A percentile compares a stretch with the other conserved stretches of the same genome.
Conservation (phyloP, 2,113 vertebrate genomes). For the Tragelaphus strepsiceros region DNA sequence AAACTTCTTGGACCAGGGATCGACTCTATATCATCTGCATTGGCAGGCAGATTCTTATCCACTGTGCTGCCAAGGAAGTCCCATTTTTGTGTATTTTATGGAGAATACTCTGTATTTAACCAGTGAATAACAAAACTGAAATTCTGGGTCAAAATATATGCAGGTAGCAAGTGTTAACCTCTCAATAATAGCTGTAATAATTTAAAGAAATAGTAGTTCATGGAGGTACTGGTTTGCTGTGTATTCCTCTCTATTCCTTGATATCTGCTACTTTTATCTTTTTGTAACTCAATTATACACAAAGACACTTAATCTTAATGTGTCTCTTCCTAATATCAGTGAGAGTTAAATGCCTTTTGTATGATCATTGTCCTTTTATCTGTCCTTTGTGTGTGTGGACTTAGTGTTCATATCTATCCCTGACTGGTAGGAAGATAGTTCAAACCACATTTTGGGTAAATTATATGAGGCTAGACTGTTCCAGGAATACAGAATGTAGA, state of each 20-base stretch:
- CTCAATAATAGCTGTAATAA: neutral
- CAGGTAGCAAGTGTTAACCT: neutral
- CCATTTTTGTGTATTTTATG: neutral
- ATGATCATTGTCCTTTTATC: neutral
- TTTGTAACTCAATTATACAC: neutral
- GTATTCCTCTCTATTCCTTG: neutral
- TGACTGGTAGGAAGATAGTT: neutral
- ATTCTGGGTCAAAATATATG: neutral
- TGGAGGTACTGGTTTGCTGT: neutral
- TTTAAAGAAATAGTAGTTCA: neutral
- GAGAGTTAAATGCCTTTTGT: neutral
- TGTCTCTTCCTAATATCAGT: neutral
- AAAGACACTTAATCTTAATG: neutral
- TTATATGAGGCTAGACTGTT: neutral
- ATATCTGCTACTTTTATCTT: neutral
- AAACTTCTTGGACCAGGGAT: neutral
- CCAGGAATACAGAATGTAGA: neutral
- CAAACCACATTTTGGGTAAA: neutral
- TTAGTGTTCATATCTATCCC: neutral
- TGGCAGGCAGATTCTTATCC: neutral
- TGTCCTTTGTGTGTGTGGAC: neutral
- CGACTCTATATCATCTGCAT: neutral
- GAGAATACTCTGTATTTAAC: neutral
- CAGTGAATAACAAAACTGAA: neutral
- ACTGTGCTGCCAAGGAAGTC: accelerated